These are phyloP conservation scores for Nomada fucata DNA, from an alignment of 2,888 invertebrate genomes.

Conservation along the genomic window DNA sequence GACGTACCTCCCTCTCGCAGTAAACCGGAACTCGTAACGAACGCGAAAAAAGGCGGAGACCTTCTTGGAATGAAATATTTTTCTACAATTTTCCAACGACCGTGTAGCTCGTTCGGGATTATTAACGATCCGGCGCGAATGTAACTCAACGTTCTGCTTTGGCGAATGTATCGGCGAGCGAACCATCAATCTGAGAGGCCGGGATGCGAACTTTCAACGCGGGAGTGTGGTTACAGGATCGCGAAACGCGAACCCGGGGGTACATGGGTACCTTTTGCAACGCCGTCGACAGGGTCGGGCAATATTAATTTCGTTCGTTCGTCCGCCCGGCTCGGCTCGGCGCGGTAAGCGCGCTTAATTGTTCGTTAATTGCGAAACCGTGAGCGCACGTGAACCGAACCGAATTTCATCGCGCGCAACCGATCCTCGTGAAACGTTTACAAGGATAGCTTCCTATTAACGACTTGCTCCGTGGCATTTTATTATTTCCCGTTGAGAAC, in stretches of 20 bases:
- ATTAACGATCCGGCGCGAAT: constrained; percentile 1
- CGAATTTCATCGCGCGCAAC: too few relatives aligned
- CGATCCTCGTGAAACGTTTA: too few relatives aligned
- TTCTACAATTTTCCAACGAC: neutral
- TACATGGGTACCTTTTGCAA: constrained; percentile 28
- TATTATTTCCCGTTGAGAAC: neutral
- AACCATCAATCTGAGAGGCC: constrained; percentile 23
- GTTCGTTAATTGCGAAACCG: constrained; percentile 74
- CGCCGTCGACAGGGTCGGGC: too few relatives aligned
- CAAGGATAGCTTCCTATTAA: too few relatives aligned
- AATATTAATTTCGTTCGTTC: constrained; percentile 46
- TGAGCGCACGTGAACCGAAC: constrained; percentile 27
- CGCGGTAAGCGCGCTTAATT: constrained; percentile 81
- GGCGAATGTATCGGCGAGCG: neutral
- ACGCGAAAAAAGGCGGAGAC: neutral
- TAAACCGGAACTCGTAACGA: neutral
- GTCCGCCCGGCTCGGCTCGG: constrained; percentile 70
- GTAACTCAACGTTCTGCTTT: neutral
- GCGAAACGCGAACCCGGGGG: constrained; percentile 10
- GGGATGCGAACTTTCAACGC: constrained; percentile 31
- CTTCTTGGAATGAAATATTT: neutral
- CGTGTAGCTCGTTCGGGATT: neutral
- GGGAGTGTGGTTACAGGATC: constrained; percentile 18
- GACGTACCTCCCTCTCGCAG: neutral
- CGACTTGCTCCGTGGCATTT: too few relatives aligned